Percentiles rank a stretch among this genome's conserved stretches.
Evolutionary conservation across 2,797 vertebrate genomes (phyloP).

Genomic region (Arremon brunneinucha): DNA sequence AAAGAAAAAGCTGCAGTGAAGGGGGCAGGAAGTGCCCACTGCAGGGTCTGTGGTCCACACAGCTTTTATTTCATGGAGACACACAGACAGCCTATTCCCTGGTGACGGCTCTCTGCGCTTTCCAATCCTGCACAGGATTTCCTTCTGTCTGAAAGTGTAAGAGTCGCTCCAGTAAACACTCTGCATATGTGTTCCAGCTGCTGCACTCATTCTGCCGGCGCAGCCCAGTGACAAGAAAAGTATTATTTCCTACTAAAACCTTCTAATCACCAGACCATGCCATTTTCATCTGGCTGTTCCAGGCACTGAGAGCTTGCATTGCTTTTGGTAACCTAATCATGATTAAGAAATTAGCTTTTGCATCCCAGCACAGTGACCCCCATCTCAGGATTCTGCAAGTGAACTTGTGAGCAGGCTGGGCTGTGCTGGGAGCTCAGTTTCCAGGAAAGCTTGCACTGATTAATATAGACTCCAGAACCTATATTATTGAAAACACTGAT

Average conservation of each 20-base stretch:
- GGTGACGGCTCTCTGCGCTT: constrained; percentile 63
- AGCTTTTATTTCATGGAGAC: constrained; percentile 70
- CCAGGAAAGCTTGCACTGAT: neutral
- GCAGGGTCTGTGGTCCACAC: constrained; percentile 56
- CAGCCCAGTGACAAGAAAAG: constrained; percentile 75
- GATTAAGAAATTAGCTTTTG: constrained; percentile 60
- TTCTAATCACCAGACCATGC: constrained; percentile 67
- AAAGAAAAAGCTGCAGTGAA: constrained; percentile 30
- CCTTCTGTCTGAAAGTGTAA: constrained; percentile 79
- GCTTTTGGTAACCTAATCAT: constrained; percentile 25
- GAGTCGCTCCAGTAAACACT: constrained; percentile 72
- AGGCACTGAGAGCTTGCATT: neutral
- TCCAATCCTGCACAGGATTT: constrained; percentile 77
- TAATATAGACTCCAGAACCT: neutral
- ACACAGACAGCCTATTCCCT: constrained; percentile 71
- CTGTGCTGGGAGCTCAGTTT: neutral
- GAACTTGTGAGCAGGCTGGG: neutral
- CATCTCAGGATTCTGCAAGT: neutral
- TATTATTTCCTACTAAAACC: constrained; percentile 73
- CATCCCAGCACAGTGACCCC: neutral
- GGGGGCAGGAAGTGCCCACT: constrained; percentile 58
- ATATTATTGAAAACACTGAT: neutral
- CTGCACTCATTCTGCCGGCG: constrained; percentile 55
- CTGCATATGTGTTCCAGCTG: constrained; percentile 80
- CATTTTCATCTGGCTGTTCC: constrained; percentile 55